Evolutionary conservation across 2,888 invertebrate genomes (phyloP).

Genomic region (Synergus laeviventris): DNA sequence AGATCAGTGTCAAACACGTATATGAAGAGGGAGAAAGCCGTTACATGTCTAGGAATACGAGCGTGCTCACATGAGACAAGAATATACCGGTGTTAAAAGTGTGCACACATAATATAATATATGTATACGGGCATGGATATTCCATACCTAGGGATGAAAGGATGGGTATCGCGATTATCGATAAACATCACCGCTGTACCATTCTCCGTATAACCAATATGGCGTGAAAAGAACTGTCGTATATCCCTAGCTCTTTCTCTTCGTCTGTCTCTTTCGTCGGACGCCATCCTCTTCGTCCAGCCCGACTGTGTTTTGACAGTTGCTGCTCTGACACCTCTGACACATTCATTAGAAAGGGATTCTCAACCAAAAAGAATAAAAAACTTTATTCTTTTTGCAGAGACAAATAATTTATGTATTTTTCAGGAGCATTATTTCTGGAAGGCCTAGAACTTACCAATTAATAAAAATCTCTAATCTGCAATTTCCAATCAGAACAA

Average conservation of each 20-base stretch:
- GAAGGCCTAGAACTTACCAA: neutral
- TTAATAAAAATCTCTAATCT: neutral
- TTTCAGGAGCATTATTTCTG: neutral
- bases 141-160: slow-evolving; percentile 49
- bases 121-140: slow-evolving; percentile 26
- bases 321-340: slow-evolving; percentile 75
- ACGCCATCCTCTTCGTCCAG: slow-evolving; percentile 52
- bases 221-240: slow-evolving; percentile 64
- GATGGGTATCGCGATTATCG: slow-evolving; percentile 66
- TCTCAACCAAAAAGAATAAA: slow-evolving; percentile 62
- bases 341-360: slow-evolving; percentile 74
- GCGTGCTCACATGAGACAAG: neutral
- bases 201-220: slow-evolving; percentile 63
- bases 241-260: slow-evolving; percentile 38
- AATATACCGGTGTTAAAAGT: neutral
- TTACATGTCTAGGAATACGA: neutral
- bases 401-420: too few species aligned
- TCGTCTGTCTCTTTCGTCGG: slow-evolving; percentile 33
- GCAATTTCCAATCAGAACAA: too few species aligned
- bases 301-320: slow-evolving; percentile 75
- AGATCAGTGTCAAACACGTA: slow-evolving; percentile 5
- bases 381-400: neutral
- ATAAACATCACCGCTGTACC: slow-evolving; percentile 65
- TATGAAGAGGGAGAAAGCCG: neutral
- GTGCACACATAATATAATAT: slow-evolving; percentile 4